Conservation (phyloP, 2,113 vertebrate genomes). For the Osmerus mordax region DNA sequence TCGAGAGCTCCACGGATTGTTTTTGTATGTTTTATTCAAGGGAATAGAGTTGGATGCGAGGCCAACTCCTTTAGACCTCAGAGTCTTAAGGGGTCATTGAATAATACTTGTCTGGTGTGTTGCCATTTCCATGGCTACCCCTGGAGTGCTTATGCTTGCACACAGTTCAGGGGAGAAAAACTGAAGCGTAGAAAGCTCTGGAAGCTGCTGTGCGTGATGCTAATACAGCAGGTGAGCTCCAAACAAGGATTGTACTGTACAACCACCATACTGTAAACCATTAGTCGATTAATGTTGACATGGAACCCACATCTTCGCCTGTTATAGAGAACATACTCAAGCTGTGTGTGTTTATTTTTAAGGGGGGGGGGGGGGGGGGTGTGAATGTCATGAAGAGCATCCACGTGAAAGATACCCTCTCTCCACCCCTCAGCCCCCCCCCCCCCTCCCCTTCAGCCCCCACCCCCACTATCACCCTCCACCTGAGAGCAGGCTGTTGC, state of each 20-base stretch:
- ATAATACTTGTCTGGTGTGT: conserved; percentile 44
- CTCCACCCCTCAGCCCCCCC: conserved; percentile 9
- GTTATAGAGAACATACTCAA: too few relatives aligned
- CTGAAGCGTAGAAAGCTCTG: background rate
- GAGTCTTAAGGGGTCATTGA: conserved; percentile 47
- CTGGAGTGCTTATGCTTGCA: conserved; percentile 29
- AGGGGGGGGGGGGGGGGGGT: background rate
- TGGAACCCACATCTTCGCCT: too few relatives aligned
- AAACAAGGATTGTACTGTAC: too few relatives aligned
- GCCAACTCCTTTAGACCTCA: conserved; percentile 42
- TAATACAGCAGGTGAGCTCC: background rate
- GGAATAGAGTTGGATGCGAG: conserved; percentile 41
- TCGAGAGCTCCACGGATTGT: conserved; percentile 54
- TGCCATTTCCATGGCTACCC: conserved; percentile 41
- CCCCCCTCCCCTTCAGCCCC: background rate
- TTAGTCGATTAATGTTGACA: too few relatives aligned
- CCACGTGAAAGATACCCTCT: conserved; percentile 48
- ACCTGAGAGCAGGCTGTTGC: conserved; percentile 64
- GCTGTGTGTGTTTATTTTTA: too few relatives aligned
- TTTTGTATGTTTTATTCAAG: conserved; percentile 48
- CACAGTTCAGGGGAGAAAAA: conserved; percentile 15
- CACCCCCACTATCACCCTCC: conserved; percentile 20
- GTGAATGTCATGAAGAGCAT: conserved; percentile 21
- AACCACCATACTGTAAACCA: too few relatives aligned
- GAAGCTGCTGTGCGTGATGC: background rate